Evolutionary conservation across 1,140 invertebrate genomes (phyloP).

Genomic region (Caerostris darwini): DNA sequence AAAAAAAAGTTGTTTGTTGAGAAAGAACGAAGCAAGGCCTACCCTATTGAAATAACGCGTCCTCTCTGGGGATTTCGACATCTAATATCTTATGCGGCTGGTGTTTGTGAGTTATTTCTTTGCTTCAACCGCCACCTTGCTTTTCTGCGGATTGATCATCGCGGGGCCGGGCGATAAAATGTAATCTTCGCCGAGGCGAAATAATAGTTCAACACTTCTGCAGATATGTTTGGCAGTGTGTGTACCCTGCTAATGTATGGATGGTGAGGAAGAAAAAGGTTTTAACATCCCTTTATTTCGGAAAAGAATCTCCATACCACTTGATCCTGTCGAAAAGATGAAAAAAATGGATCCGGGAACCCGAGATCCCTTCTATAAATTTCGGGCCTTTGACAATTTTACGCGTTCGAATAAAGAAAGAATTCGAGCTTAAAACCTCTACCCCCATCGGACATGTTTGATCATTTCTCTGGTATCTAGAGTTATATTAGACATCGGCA

Average conservation of each 20-base stretch:
- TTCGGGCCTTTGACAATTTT: slow-evolving; percentile 66
- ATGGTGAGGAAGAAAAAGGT: slow-evolving; percentile 29
- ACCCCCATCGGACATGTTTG: slow-evolving; percentile 17
- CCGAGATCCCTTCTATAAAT: slow-evolving; percentile 64
- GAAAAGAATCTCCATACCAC: slow-evolving; percentile 72
- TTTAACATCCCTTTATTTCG: slow-evolving; percentile 65
- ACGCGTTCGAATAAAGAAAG: neutral
- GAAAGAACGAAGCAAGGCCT: neutral
- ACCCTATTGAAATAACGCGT: slow-evolving; percentile 7
- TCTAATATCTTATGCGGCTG: slow-evolving; percentile 35
- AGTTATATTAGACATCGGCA: too few relatives aligned
- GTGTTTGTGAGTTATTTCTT: slow-evolving; percentile 42
- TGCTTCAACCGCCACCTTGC: neutral
- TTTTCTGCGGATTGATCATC: slow-evolving; percentile 25
- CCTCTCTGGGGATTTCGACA: neutral
- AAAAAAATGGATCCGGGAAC: slow-evolving; percentile 50
- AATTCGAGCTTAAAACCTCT: neutral
- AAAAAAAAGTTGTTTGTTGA: neutral
- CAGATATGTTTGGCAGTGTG: neutral
- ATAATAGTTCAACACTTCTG: slow-evolving; percentile 67
- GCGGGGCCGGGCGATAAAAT: neutral
- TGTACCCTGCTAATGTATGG: slow-evolving; percentile 8
- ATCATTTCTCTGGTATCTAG: neutral
- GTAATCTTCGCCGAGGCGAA: slow-evolving; percentile 45
- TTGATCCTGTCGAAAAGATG: slow-evolving; percentile 70